phyloP scores from a whole-genome alignment of 2,113 vertebrate genomes.

The Trogon surrucura region DNA sequence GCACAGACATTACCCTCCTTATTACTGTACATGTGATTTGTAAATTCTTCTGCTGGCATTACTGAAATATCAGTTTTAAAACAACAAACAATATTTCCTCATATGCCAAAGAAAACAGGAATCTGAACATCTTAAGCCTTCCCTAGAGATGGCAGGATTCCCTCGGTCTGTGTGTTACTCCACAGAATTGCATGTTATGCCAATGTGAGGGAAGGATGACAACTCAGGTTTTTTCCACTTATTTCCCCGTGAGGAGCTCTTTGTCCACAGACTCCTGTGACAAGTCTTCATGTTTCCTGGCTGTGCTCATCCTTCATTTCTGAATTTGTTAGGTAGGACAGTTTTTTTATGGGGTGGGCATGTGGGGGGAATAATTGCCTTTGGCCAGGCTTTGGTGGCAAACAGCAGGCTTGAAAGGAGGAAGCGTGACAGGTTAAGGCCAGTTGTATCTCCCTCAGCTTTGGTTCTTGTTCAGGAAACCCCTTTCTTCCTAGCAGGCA shows the following conservation, averaged over 20 bases:
- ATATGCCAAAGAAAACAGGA: not conserved
- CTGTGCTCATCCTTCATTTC: not conserved
- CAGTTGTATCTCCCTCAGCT: not conserved
- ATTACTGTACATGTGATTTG: not conserved
- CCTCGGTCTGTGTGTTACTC: not conserved
- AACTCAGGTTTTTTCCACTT: conserved; percentile 1
- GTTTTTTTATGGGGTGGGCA: not conserved
- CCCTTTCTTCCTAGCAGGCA: not conserved
- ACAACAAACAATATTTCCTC: conserved; percentile 13
- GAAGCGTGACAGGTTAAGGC: not conserved
- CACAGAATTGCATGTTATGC: not conserved
- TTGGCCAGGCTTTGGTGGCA: not conserved
- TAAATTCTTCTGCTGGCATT: conserved; percentile 13
- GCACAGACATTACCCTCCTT: not conserved
- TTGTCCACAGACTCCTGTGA: not conserved
- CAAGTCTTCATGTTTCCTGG: not conserved
- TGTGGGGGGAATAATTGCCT: not conserved
- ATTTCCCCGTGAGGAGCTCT: not conserved
- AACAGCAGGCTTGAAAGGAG: not conserved
- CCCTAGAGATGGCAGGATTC: conserved; percentile 28
- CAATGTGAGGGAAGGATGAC: not conserved
- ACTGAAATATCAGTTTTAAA: not conserved
- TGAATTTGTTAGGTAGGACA: not conserved
- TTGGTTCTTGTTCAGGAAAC: not conserved
- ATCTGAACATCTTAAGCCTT: conserved; percentile 30